Conservation (phyloP, 2,888 invertebrate species). For the Apamea epomidion region DNA sequence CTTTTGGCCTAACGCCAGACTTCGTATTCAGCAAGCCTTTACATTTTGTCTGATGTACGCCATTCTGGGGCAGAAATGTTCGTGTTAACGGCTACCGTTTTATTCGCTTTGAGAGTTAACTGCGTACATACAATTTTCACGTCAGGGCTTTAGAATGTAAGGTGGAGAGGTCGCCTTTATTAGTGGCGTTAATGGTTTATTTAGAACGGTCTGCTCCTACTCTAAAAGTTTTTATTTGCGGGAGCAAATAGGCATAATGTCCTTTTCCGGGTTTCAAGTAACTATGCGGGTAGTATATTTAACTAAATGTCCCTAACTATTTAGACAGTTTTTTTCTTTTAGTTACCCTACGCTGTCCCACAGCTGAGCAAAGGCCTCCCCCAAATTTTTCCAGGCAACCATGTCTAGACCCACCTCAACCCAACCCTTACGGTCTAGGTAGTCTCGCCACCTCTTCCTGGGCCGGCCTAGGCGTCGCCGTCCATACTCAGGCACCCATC, state of each 20-base stretch:
- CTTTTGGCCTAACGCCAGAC: constrained; percentile 62
- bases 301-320: background rate
- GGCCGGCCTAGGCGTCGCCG: background rate
- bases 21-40: constrained; percentile 51
- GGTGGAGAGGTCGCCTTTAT: constrained; percentile 25
- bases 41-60: constrained; percentile 47
- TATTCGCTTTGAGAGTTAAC: constrained; percentile 41
- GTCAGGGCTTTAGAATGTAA: constrained; percentile 29
- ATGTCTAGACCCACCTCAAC: no score
- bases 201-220: background rate
- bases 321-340: background rate
- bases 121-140: constrained; percentile 52
- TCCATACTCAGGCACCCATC: background rate
- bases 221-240: constrained; percentile 9
- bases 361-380: background rate
- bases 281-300: no score
- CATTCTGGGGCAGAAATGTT: constrained; percentile 46
- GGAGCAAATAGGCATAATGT: background rate
- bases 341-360: background rate
- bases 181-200: constrained; percentile 32
- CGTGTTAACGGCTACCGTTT: constrained; percentile 55
- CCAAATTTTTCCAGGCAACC: background rate
- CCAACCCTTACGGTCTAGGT: background rate
- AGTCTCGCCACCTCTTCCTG: background rate
- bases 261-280: background rate